A percentile compares a stretch with the other conserved stretches of the same genome.
These are phyloP conservation scores for Siniperca scherzeri DNA, from an alignment of 2,797 vertebrate genomes.

Conservation along the genomic window DNA sequence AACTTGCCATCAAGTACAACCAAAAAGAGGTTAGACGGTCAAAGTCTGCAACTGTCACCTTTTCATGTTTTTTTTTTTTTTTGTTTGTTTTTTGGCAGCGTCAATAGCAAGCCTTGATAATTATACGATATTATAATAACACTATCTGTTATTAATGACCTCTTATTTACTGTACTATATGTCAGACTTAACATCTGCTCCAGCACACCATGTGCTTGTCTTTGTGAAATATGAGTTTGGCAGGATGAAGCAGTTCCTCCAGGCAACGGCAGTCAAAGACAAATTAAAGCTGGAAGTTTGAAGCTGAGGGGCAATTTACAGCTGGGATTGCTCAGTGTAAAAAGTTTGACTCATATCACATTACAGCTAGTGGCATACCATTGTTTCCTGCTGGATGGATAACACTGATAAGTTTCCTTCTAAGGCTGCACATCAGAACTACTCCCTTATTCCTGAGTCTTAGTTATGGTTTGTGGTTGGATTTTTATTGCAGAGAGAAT, in stretches of 20 bases:
- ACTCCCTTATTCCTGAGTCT: neutral
- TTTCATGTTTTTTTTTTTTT: neutral
- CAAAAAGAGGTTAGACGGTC: constrained; percentile 93
- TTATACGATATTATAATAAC: neutral
- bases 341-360: constrained; percentile 48
- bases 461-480: neutral
- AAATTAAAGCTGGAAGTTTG: constrained; percentile 43
- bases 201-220: constrained; percentile 22
- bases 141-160: constrained; percentile 10
- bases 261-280: constrained; percentile 55
- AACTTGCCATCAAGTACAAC: constrained; percentile 99
- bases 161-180: constrained; percentile 3
- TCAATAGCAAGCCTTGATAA: neutral
- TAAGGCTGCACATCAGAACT: neutral
- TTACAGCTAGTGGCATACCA: neutral
- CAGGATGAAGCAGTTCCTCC: constrained; percentile 46
- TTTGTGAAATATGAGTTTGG: constrained; percentile 53
- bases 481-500: constrained; percentile 5
- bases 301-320: constrained; percentile 63
- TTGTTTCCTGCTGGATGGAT: constrained; percentile 32
- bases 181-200: constrained; percentile 37
- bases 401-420: constrained; percentile 8
- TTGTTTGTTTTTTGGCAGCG: neutral
- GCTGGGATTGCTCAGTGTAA: constrained; percentile 31
- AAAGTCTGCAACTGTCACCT: neutral